These are phyloP conservation scores for Garrulus glandarius DNA, from an alignment of 2,797 vertebrate genomes.

Conservation along the genomic window DNA sequence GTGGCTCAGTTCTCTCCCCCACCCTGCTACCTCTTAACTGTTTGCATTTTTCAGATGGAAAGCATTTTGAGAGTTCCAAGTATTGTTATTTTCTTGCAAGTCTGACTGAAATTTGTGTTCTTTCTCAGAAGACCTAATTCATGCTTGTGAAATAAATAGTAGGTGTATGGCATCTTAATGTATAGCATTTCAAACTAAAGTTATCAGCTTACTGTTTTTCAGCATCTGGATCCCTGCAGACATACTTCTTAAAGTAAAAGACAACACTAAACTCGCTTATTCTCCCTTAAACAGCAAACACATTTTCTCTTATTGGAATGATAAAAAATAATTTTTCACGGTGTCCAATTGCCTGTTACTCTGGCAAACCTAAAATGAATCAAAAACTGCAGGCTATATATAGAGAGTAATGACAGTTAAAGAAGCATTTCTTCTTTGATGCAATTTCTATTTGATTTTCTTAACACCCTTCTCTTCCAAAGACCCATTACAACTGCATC, in stretches of 20 bases:
- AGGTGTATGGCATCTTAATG: neutral
- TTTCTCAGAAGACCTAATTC: neutral
- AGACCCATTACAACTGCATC: conserved; percentile 5
- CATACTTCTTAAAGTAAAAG: neutral
- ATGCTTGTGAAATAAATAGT: neutral
- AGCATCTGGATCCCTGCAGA: conserved; percentile 5
- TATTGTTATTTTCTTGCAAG: neutral
- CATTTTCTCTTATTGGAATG: neutral
- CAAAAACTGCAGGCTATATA: neutral
- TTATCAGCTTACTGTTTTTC: neutral
- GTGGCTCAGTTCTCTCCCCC: accelerated
- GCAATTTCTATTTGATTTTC: conserved; percentile 26
- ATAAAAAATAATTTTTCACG: neutral
- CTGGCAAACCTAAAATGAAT: neutral
- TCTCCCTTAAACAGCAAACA: neutral
- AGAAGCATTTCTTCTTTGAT: conserved; percentile 24
- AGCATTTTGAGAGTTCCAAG: neutral
- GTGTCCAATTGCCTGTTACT: neutral
- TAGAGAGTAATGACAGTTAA: neutral
- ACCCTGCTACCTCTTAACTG: neutral
- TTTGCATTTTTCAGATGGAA: neutral
- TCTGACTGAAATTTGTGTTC: neutral
- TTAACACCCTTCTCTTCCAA: neutral
- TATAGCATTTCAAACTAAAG: neutral
- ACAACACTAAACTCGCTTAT: neutral